Base-by-base conservation (phyloP, 64 coral and sea anemone species). In the Acropora tenuis region DNA sequence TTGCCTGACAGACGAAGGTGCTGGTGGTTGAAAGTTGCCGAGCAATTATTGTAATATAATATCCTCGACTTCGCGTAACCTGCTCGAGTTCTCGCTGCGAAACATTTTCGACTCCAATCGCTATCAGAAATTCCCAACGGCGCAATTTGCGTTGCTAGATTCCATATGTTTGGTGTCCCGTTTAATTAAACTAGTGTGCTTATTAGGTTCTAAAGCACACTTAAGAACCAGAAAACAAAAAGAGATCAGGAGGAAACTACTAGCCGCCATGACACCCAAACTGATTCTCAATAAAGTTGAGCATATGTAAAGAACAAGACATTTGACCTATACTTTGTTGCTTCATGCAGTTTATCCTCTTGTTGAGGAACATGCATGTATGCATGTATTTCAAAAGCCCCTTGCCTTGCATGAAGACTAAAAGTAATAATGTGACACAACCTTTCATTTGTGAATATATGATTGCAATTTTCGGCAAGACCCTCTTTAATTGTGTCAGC, bases 141-240 rank as follows among this genome's bases (percentile, higher is more conserved):
- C 1, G 82, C 69, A 85, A 69, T 85, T 85, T 85, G 59, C 47
- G 40, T 69, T 46, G 18, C 69, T 68, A 85, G 82, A 85, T 46
- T 85, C 82, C 82, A 44, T 67, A 0, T 85, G 18, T 61, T 85
- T 67, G 82, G 15, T 85, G 17, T 85, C 18, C 47, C 59, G 82
- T 69, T 85, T 85, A 85, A 85, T 85, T 85, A 85, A 85, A 69
- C 82, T 69, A 85, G 61, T 69, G 60, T 85, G 59, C 82, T 85
- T 85, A 84, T 84, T 85, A 85, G 60, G 82, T 85, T 85, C 82
- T 85, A 85, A 69, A 85, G 82, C 82, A 44, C 82, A 85, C 60
- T 11, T 66, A 85, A 69, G 60, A 85, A 47, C 82, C 41, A 85
- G 58, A 68, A 85, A 68, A 13, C 82, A 85, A 85, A 85, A 69